phyloP scores from a whole-genome alignment of 2,113 vertebrate genomes.

The Elephantulus edwardii region DNA sequence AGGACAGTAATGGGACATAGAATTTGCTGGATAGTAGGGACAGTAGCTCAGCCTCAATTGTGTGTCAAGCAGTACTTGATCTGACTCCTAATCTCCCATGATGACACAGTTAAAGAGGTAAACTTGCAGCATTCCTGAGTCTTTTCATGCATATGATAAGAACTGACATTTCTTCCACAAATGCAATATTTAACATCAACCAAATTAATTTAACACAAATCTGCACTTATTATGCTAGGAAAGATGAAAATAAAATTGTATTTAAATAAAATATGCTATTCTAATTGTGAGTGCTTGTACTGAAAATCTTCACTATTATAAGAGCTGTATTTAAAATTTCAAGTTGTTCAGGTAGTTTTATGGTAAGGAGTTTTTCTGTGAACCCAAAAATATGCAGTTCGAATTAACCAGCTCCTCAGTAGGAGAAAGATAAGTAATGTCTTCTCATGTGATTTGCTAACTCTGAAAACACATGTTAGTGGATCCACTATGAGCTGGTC shows the following conservation, averaged over 20 bases:
- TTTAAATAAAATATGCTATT: background rate
- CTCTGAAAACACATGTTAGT: no score
- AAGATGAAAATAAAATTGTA: background rate
- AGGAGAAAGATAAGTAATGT: no score
- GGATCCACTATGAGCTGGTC: no score
- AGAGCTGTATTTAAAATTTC: background rate
- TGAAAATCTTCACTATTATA: background rate
- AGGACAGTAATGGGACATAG: slow-evolving; percentile 33
- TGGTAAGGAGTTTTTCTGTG: no score
- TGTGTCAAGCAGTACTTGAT: slow-evolving; percentile 37
- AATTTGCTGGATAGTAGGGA: background rate
- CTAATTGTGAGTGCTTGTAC: background rate
- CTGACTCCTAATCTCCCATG: background rate
- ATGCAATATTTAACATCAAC: background rate
- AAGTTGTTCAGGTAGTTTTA: no score
- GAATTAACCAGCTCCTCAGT: no score
- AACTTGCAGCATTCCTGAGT: fast-evolving
- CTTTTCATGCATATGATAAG: background rate
- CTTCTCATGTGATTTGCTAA: no score
- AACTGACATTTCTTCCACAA: background rate
- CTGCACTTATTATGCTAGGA: no score
- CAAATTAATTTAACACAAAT: slow-evolving; percentile 1
- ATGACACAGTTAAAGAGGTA: background rate
- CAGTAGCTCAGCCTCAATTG: slow-evolving; percentile 18
- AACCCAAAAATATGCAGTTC: no score